Base-by-base conservation (phyloP, 2,888 invertebrate genomes). In the Homarus gammarus region DNA sequence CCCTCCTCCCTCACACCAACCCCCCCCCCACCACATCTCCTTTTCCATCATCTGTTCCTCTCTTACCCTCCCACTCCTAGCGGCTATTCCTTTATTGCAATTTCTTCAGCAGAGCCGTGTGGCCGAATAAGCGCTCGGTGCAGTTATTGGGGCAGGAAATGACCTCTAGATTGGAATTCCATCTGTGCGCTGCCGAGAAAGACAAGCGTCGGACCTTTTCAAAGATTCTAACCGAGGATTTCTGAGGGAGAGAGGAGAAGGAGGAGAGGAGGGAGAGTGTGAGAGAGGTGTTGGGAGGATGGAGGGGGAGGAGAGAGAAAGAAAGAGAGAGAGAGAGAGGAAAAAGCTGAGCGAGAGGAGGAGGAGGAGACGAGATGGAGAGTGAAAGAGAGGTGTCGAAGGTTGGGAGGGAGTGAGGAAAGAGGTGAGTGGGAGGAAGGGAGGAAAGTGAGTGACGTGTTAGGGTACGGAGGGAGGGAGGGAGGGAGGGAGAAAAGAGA, bases 121-220 rank as follows among this genome's bases (percentile, higher is more conserved):
- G 81, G 81, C 70, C 87, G 87, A 87, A 87, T 87, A 87, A 87
- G 85, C 91, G 89, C 84, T 83, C 78, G 77, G 85, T 89, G 89
- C 91, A 91, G 91, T 91, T 91, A 91, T 91, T 91, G 91, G 91
- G 78, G 91, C 84, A 91, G 91, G 91, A 91, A 91, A 91, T 91
- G 91, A 91, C 91, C 91, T 86, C 86, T 75, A 91, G 91, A 91
- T 91, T 91, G 91, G 91, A 91, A 91, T 91, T 91, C 91, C 91
- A 91, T 91, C 91, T 91, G 91, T 82, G 85, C 85, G 68, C 89
- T 61, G 82, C 82, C 87, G 75, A 87, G 87, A 87, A 87, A 87
- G 87, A 87, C 87, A 87, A 87, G 87, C 86, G 86, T 79, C n/a
- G 86, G 86, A 10, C 79, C 86, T 86, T 86, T 86, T 86, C 86